Base-by-base conservation (phyloP, 2,888 invertebrate genomes). In the Lochmaea crataegi region DNA sequence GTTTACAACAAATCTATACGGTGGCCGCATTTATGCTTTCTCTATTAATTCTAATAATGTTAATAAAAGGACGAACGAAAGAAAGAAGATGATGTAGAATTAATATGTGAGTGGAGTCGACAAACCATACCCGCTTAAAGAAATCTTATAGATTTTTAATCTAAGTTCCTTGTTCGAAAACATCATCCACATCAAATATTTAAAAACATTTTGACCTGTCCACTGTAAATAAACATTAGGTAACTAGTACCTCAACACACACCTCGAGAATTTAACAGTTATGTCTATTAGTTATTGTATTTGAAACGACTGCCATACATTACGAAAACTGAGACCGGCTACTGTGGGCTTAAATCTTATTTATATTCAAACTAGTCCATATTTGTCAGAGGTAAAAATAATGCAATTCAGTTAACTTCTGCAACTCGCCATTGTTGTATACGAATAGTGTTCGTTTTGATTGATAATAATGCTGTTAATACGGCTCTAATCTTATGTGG, bases 341-440 rank as follows among this genome's bases (percentile, higher is more conserved):
- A 74, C 74, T 64, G 74, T 74, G 70, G 71, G 70, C 64, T 32
- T 32, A 7, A 32, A 32, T 70, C 73, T 66, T 67, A 73, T 74
- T 74, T 74, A 74, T 67, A 71, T 74, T 71, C 70, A 67, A 66
- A 69, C 69, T 70, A 74, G 70, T 58, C 71, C 67, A 67, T 71
- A 73, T 73, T 70, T 70, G 61, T 66, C 63, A n/a, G 18, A 66
- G 22, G 41, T 61, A 73, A 73, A 69, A 73, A 69, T 65, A 69
- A 60, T 60, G 65, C 65, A 53, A 66, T 69, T 60, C 60, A 53
- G 56, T 72, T 64, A 11, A 69, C 63, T 73, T 73, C 69, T 63
- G 45, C 73, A 69, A 60, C 69, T 73, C 66, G 61, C 66, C 56
- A 70, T 73, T 73, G 69, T 73, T 16, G 16, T 51, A 32, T 32